Evolutionary conservation across 1,140 invertebrate species (phyloP).

Genomic region (Bombus superbus): DNA sequence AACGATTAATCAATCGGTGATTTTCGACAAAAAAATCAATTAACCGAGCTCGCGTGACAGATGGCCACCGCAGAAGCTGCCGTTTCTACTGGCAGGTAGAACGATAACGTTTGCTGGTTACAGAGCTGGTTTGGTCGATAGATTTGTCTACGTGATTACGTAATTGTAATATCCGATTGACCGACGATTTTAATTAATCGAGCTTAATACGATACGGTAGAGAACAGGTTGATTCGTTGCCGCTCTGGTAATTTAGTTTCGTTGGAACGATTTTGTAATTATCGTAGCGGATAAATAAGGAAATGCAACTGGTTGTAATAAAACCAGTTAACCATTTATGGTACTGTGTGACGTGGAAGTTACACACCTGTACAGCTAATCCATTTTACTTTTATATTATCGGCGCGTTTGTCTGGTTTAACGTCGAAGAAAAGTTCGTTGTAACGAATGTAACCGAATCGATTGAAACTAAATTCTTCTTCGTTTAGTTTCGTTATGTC

Average conservation of each 20-base stretch:
- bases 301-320: not conserved
- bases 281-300: not conserved
- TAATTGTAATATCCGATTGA: not conserved
- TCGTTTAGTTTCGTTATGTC: not conserved
- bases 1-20: slow-evolving; percentile 3
- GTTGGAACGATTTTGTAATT: not conserved
- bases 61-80: not conserved
- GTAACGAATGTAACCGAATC: not conserved
- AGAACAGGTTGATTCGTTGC: not conserved
- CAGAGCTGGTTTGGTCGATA: not conserved
- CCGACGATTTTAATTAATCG: slow-evolving; percentile 1
- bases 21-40: slow-evolving; percentile 40
- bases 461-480: not conserved
- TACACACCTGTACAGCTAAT: too few species aligned
- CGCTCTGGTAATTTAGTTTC: not conserved
- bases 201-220: not conserved
- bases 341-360: too few species aligned
- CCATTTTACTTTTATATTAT: too few species aligned
- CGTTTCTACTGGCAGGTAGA: not conserved
- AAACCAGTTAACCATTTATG: too few species aligned
- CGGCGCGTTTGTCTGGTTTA: too few species aligned
- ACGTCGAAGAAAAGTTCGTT: too few species aligned
- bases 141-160: not conserved
- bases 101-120: slow-evolving; percentile 2
- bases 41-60: not conserved